Conservation (phyloP, 2,113 vertebrate species). For the Athene noctua region DNA sequence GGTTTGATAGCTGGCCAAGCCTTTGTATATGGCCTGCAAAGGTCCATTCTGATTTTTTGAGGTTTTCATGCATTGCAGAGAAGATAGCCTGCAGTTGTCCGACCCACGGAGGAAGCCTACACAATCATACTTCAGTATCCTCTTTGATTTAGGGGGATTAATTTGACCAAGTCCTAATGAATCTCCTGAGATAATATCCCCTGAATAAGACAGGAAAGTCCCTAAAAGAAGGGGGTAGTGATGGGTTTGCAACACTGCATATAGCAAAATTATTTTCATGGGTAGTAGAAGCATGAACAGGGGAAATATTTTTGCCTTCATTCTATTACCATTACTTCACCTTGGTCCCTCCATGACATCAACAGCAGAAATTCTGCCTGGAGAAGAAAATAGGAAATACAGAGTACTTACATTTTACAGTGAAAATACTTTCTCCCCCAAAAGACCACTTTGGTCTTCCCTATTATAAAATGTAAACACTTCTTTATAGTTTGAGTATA, state of each 20-base stretch:
- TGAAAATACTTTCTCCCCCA: conserved; percentile 34
- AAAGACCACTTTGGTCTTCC: conserved; percentile 46
- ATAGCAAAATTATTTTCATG: background rate
- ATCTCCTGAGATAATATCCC: background rate
- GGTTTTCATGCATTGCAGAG: background rate
- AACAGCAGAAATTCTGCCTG: background rate
- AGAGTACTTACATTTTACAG: conserved; percentile 8
- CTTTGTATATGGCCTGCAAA: background rate
- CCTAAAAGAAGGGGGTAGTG: background rate
- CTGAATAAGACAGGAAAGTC: background rate
- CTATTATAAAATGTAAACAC: conserved; percentile 39
- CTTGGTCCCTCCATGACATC: background rate
- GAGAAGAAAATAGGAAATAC: conserved; percentile 30
- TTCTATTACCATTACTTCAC: background rate
- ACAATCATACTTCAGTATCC: background rate
- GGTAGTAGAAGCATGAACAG: background rate
- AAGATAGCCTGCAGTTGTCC: background rate
- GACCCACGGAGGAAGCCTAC: background rate
- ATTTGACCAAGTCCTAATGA: background rate
- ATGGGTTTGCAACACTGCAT: background rate
- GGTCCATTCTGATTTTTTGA: background rate
- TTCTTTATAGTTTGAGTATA: conserved; percentile 37
- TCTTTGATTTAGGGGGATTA: background rate
- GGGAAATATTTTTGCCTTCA: background rate
- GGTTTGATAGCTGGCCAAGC: background rate